Conservation (phyloP, 2,113 vertebrate species). For the Bubo bubo region DNA sequence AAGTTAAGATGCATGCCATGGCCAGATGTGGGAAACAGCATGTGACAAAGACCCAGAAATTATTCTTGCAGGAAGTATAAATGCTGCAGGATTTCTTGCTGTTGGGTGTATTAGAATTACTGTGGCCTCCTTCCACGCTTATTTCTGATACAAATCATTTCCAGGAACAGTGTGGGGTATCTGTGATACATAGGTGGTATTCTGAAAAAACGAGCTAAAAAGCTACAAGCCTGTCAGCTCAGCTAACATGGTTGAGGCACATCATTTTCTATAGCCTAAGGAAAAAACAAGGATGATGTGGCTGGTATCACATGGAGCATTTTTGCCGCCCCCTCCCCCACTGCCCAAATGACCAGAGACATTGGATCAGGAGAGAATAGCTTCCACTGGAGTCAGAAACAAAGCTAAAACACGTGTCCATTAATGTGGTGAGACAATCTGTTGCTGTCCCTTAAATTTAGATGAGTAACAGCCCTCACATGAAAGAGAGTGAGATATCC, state of each 20-base stretch:
- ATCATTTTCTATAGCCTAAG: background rate
- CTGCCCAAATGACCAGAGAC: background rate
- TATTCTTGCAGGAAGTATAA: background rate
- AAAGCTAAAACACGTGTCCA: background rate
- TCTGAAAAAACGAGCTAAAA: background rate
- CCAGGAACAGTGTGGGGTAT: background rate
- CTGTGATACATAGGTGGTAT: background rate
- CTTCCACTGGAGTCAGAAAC: background rate
- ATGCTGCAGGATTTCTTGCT: background rate
- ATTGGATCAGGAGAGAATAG: background rate
- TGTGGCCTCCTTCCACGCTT: background rate
- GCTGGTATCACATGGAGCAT: fast-evolving
- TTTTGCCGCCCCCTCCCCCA: background rate
- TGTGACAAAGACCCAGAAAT: background rate
- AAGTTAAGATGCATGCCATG: background rate
- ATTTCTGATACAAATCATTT: background rate
- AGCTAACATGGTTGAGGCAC: background rate
- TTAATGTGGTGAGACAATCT: background rate
- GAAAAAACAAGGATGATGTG: background rate
- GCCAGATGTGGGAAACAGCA: background rate
- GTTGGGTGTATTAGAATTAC: background rate
- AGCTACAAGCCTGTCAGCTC: background rate
- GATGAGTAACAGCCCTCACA: background rate
- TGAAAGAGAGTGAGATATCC: background rate
- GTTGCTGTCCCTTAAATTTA: background rate